Percentiles rank a stretch among this genome's conserved stretches.
Conservation (phyloP, 2,797 vertebrate species). For the Molossus molossus region DNA sequence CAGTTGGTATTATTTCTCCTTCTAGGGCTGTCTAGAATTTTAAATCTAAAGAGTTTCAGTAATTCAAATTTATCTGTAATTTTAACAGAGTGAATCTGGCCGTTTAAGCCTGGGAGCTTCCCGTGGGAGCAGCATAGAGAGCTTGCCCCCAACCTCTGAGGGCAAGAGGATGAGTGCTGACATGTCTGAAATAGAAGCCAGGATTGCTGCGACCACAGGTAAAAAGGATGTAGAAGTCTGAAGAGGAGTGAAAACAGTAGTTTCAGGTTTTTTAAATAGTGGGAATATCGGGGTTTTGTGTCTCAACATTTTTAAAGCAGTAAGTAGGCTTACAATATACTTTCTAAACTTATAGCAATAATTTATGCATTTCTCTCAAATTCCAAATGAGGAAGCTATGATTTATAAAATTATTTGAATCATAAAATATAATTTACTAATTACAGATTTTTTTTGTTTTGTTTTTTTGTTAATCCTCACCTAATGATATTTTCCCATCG, state of each 20-base stretch:
- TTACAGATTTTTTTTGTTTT: neutral
- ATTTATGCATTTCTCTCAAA: slow-evolving; percentile 33
- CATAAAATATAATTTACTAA: slow-evolving; percentile 57
- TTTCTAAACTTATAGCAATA: slow-evolving; percentile 52
- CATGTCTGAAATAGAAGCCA: slow-evolving; percentile 97
- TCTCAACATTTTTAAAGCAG: slow-evolving; percentile 23
- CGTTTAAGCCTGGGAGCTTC: slow-evolving; percentile 95
- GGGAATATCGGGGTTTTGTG: neutral
- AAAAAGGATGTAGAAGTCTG: slow-evolving; percentile 83
- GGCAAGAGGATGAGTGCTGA: slow-evolving; percentile 97
- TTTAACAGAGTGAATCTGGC: slow-evolving; percentile 94
- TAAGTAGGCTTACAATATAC: neutral
- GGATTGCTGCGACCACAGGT: slow-evolving; percentile 95
- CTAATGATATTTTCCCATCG: no score
- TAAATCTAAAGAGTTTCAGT: slow-evolving; percentile 63
- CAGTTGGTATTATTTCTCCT: slow-evolving; percentile 12
- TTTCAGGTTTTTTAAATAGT: neutral
- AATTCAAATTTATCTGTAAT: slow-evolving; percentile 72
- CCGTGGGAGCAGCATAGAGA: slow-evolving; percentile 97
- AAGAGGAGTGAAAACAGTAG: neutral
- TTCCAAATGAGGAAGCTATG: slow-evolving; percentile 59
- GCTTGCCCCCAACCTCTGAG: slow-evolving; percentile 94
- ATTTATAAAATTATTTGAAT: slow-evolving; percentile 44
- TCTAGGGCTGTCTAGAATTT: slow-evolving; percentile 28
- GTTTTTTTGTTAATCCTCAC: no score